Evolutionary conservation across 2,113 vertebrate species (phyloP).

Genomic region (Saimiri boliviensis): DNA sequence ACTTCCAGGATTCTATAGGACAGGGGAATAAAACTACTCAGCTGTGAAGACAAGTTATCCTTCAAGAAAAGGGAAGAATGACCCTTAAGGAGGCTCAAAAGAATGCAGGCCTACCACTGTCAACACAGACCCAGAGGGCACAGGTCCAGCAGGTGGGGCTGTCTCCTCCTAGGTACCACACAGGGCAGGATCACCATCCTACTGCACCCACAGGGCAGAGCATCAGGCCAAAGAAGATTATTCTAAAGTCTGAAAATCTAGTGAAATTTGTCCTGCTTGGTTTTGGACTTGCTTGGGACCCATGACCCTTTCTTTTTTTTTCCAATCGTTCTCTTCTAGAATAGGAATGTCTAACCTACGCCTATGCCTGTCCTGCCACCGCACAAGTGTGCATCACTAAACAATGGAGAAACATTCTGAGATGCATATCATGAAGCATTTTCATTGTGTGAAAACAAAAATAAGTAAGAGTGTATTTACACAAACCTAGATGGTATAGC

Average conservation of each 20-base stretch:
- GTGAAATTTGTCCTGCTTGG: neutral
- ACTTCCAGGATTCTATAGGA: neutral
- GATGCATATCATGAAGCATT: neutral
- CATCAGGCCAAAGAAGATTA: neutral
- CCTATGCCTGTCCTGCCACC: neutral
- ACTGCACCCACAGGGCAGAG: neutral
- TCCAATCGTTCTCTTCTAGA: neutral
- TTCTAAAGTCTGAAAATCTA: neutral
- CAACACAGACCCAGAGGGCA: neutral
- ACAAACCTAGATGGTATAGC: neutral
- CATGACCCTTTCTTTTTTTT: neutral
- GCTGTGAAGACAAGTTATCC: neutral
- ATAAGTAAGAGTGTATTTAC: neutral
- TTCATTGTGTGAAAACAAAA: neutral
- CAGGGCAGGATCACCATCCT: neutral
- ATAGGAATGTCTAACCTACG: neutral
- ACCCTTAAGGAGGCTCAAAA: neutral
- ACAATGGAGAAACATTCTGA: neutral
- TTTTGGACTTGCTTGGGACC: neutral
- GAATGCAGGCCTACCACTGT: neutral
- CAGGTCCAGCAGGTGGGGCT: neutral
- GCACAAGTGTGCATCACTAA: neutral
- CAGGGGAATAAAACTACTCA: neutral
- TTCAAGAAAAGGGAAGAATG: neutral
- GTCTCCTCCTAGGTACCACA: neutral